Conservation (phyloP, 2,797 vertebrate genomes). For the Lepilemur septentrionalis region DNA sequence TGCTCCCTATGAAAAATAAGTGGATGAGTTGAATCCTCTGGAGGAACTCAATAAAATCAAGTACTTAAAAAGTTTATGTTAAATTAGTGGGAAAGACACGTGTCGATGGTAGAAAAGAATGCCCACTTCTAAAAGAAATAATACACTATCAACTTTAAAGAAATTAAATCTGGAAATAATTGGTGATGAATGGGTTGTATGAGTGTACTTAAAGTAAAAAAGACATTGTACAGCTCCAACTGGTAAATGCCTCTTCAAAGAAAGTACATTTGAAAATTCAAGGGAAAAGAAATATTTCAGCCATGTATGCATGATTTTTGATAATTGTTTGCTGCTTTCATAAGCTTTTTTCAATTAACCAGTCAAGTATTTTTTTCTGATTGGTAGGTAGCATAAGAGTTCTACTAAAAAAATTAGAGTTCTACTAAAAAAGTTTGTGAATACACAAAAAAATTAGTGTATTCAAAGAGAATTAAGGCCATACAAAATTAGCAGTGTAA, state of each 20-base stretch:
- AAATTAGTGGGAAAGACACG: background rate
- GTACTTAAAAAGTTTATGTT: background rate
- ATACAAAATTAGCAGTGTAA: background rate
- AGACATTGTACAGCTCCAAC: background rate
- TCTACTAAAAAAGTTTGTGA: background rate
- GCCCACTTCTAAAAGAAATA: background rate
- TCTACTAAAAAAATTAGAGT: background rate
- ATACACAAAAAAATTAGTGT: background rate
- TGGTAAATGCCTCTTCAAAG: background rate
- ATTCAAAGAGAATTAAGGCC: background rate
- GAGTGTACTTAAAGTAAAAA: background rate
- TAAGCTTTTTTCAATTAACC: background rate
- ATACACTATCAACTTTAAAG: background rate
- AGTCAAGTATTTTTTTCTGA: background rate
- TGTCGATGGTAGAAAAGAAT: background rate
- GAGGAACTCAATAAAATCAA: background rate
- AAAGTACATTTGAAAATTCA: background rate
- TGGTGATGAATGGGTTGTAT: background rate
- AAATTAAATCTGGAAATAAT: conserved; percentile 36
- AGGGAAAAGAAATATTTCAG: background rate
- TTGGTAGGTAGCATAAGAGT: background rate
- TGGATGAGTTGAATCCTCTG: background rate
- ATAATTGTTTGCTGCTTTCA: background rate
- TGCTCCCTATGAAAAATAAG: background rate
- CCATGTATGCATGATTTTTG: background rate